Conservation (phyloP, 2,797 vertebrate genomes). For the Takifugu rubripes region DNA sequence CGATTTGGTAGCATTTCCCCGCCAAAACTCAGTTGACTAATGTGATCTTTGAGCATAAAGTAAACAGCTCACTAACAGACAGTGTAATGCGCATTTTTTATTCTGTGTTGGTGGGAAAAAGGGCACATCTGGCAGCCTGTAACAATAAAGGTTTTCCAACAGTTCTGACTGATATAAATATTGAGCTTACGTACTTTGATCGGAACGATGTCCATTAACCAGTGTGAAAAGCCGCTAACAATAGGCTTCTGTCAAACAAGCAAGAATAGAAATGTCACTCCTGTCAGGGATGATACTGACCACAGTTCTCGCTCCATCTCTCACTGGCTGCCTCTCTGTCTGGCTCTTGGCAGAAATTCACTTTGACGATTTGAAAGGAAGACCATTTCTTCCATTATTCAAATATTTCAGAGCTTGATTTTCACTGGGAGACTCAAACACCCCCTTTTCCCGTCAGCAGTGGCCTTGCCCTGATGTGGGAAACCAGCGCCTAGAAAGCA, state of each 20-base stretch:
- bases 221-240: constrained; percentile 71
- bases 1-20: background rate
- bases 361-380: constrained; percentile 75
- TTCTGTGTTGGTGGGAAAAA: constrained; percentile 12
- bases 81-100: background rate
- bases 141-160: constrained; percentile 38
- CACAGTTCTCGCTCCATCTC: constrained; percentile 70
- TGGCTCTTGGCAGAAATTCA: constrained; percentile 73
- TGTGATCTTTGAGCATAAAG: background rate
- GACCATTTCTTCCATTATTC: constrained; percentile 77
- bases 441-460: constrained; percentile 45
- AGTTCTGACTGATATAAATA: constrained; percentile 73
- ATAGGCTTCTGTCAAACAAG: constrained; percentile 76
- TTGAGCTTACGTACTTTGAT: constrained; percentile 62
- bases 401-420: constrained; percentile 75
- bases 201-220: constrained; percentile 70
- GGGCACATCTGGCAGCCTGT: constrained; percentile 16
- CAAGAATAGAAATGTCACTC: constrained; percentile 79
- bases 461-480: constrained; percentile 49
- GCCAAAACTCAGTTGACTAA: background rate
- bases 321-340: constrained; percentile 47
- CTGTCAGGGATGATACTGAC: constrained; percentile 73
- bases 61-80: constrained; percentile 4
- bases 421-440: constrained; percentile 56
- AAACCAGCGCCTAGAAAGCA: constrained; percentile 52